Base-by-base conservation (phyloP, 2,888 invertebrate species). In the Drosophila subquinaria region DNA sequence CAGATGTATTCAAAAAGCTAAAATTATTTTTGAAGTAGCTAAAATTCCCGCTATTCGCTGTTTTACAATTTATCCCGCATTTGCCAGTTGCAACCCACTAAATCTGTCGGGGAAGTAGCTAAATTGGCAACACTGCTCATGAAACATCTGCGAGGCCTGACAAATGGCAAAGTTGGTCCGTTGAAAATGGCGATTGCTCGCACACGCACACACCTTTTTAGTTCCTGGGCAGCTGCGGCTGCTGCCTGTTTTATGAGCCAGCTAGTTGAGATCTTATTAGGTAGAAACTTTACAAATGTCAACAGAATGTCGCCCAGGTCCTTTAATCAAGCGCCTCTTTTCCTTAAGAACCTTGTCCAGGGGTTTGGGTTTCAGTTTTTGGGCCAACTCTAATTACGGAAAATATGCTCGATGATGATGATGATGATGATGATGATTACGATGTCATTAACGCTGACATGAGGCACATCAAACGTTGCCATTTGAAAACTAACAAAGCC, bases 231-330 rank as follows among this genome's bases (percentile, higher is more conserved):
- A 79, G 64, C 70, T 74, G 75, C 62, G 66, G 56, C 56, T 45
- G 45, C 35, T 56, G 35, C 43, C 82, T 67, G 79, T 70, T 73
- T 82, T 65, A 75, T 64, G 69, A 77, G 62, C 57, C 69, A 61
- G 68, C 62, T 79, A 74, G 76, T 69, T 61, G 55, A 78, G 78
- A 72, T 67, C 67, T 67, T 79, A 77, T 70, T 76, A 74, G 71
- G 63, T 69, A 55, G 66, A 75, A 84, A 88, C 86, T 84, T 84
- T 85, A 68, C 60, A 67, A 88, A 80, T 82, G 88, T 86, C 88
- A 82, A 86, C 84, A 86, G 64, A 86, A 76, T 82, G 73, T 75
- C 71, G 69, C 53, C 63, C 63, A 36, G 57, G 68, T 68, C 88
- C 84, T 84, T 86, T 84, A 84, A 84, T 84, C 84, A 84, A 78